Evolutionary conservation across 2,797 vertebrate genomes (phyloP), one percentile per base, ranked within the genome.

Genomic region (Triplophysa bombifrons): DNA sequence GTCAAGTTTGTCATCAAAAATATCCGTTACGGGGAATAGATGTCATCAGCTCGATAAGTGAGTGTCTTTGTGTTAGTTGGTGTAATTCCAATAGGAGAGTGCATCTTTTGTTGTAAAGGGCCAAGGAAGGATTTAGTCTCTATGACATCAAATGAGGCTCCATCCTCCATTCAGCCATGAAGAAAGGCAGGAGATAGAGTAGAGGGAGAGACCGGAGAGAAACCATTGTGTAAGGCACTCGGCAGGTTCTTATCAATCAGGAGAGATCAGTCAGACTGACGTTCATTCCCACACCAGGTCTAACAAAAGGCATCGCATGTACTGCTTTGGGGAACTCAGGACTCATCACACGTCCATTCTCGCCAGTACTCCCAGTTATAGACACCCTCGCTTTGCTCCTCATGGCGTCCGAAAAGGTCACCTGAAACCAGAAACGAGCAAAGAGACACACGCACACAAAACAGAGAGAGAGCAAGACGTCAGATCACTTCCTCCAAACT

Each of bases 201-300:
- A 72, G 46, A 25, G 19, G 48, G 65, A 44, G 50, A 72, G 55
- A 56, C 66, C 58, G 53, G 71, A 84, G 75, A 74, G 92, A 80
- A 97, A 97, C 95, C 96, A 95, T 94, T 95, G 94, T 94, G 93
- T 99, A 99, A 99, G 98, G 98, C 98, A 99, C 98, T 98, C 96
- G 93, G 94, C 95, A 96, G 95, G 96, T 96, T 95, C 94, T 95
- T 94, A 93, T 95, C 93, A 94, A 96, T 97, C 97, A 99, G 91
- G 95, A 99, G 93, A 98, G 94, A 95, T 97, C 97, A 93, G 98
- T 98, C 93, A 99, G 95, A 96, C 98, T 97, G 96, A 97, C 96
- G 95, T 96, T 98, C 92, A 99, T 95, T 94, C 96, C 95, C 96
- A 98, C 96, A 94, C 96, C 97, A 94, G 97, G 96, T 95, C 96